A percentile compares a stretch with the other conserved stretches of the same genome.
These are phyloP conservation scores for Caenorhabditis uteleia DNA, from an alignment of 2,888 invertebrate genomes.

Conservation along the genomic window DNA sequence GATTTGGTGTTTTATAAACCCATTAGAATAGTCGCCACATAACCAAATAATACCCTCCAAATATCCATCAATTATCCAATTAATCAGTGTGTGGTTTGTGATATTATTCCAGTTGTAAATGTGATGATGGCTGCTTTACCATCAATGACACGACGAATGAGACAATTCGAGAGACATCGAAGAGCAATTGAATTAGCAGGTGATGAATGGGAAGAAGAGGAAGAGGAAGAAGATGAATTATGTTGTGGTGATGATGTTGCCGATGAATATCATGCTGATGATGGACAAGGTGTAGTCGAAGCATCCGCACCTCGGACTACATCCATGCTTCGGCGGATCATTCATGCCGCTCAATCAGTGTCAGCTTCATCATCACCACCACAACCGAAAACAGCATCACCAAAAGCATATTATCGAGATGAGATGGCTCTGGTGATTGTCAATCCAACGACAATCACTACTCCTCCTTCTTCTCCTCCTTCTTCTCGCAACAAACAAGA, in stretches of 20 bases:
- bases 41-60: too few species aligned
- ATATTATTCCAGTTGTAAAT: conserved; percentile 61
- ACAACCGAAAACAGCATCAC: conserved; percentile 3
- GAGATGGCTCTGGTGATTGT: too few species aligned
- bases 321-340: conserved; percentile 28
- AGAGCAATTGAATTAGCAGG: conserved; percentile 66
- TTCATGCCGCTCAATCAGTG: conserved; percentile 34
- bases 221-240: conserved; percentile 34
- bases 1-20: too few species aligned
- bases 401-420: conserved; percentile 7
- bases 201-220: conserved; percentile 47
- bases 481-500: conserved; percentile 14
- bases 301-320: conserved; percentile 35
- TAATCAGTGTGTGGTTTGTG: neutral
- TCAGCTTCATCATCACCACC: conserved; percentile 11
- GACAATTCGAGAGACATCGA: conserved; percentile 64
- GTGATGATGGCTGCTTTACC: conserved; percentile 69
- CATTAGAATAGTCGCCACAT: too few species aligned
- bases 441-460: conserved; percentile 15
- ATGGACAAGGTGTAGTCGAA: conserved; percentile 25
- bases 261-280: conserved; percentile 34
- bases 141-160: conserved; percentile 63
- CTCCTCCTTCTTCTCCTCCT: conserved; percentile 13
- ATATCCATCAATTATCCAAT: too few species aligned
- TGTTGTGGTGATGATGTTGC: conserved; percentile 35